A percentile compares a stretch with the other conserved stretches of the same genome.
Conservation (phyloP, 2,113 vertebrate genomes). For the Macrotus californicus region DNA sequence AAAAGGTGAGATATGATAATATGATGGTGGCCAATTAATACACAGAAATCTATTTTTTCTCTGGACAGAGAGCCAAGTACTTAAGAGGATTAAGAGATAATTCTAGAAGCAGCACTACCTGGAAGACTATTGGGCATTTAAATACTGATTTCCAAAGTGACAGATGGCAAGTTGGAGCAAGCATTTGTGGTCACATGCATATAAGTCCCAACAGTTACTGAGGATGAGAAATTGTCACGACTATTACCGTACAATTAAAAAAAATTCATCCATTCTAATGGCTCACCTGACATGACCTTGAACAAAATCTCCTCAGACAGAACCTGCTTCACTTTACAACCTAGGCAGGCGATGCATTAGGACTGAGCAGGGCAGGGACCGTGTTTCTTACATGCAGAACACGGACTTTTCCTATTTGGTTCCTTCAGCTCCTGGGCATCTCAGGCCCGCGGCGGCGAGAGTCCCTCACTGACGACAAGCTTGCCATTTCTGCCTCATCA, state of each 20-base stretch:
- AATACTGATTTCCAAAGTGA: constrained; percentile 58
- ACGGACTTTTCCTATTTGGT: constrained; percentile 81
- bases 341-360: constrained; percentile 78
- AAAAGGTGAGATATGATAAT: constrained; percentile 60
- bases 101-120: constrained; percentile 71
- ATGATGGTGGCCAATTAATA: constrained; percentile 59
- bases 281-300: constrained; percentile 84
- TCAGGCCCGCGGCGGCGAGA: constrained; percentile 75
- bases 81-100: constrained; percentile 55
- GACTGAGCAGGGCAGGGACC: constrained; percentile 81
- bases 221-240: constrained; percentile 65
- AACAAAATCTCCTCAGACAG: constrained; percentile 76
- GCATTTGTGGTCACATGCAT: constrained; percentile 73
- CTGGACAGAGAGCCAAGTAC: constrained; percentile 62
- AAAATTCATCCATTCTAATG: constrained; percentile 74
- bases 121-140: constrained; percentile 72
- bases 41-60: constrained; percentile 49
- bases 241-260: constrained; percentile 35
- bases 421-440: constrained; percentile 79
- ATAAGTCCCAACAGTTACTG: constrained; percentile 68
- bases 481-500: constrained; percentile 76
- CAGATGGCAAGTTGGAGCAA: constrained; percentile 69
- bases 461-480: constrained; percentile 65
- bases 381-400: constrained; percentile 85
- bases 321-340: constrained; percentile 77